These are phyloP conservation scores for Papilio elwesi DNA, from an alignment of 2,888 invertebrate species.

Conservation along the genomic window DNA sequence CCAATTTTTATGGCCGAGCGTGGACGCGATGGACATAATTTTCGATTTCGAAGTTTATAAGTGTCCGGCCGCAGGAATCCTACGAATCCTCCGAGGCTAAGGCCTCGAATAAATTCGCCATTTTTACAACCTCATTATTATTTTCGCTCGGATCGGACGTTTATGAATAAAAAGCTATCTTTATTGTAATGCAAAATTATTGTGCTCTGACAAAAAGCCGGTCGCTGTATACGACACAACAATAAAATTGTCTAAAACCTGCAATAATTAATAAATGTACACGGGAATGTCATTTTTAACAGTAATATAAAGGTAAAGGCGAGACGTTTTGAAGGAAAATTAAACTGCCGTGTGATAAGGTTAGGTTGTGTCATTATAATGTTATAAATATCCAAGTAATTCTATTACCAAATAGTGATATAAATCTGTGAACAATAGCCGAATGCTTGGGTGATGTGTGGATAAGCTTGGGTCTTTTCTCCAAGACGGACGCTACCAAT, in stretches of 20 bases:
- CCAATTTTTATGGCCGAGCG: conserved; percentile 78
- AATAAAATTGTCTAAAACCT: conserved; percentile 56
- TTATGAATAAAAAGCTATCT: conserved; percentile 77
- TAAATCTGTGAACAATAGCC: too few species aligned
- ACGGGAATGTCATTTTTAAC: conserved; percentile 25
- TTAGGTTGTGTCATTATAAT: background rate
- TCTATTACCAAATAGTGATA: too few species aligned
- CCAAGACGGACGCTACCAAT: too few species aligned
- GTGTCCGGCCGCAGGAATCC: conserved; percentile 72
- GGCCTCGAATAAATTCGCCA: conserved; percentile 75
- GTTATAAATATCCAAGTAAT: too few species aligned
- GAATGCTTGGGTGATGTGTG: too few species aligned
- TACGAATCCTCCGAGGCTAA: conserved; percentile 64
- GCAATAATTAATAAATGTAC: conserved; percentile 44
- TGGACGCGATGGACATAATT: conserved; percentile 69
- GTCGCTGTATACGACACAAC: conserved; percentile 48
- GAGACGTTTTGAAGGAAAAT: background rate
- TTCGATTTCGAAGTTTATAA: conserved; percentile 79
- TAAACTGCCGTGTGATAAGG: background rate
- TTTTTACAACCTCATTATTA: conserved; percentile 82
- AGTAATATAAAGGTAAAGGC: conserved; percentile 1
- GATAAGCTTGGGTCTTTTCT: too few species aligned
- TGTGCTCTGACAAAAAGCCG: conserved; percentile 64
- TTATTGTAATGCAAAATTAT: conserved; percentile 80
- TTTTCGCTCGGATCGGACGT: conserved; percentile 71